Base-by-base conservation (phyloP, 2,797 vertebrate genomes). In the Picus viridis region DNA sequence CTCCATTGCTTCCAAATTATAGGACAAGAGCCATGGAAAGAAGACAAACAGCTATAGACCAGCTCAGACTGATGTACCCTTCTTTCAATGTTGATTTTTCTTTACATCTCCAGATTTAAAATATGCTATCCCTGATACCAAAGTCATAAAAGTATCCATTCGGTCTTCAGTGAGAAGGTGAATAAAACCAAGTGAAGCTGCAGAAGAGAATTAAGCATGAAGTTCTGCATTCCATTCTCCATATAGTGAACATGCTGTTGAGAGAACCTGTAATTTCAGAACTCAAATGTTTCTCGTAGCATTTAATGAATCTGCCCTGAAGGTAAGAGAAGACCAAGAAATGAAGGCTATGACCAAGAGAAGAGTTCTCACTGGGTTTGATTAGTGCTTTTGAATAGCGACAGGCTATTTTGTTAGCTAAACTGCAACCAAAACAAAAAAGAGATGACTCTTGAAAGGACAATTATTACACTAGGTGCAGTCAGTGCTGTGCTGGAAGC, bases 1-100 rank as follows among this genome's bases (percentile, higher is more conserved):
- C 88, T 89, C 67, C 30, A 62, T 49, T 85, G 9, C 41, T 90
- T 94, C 81, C 86, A 89, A 92, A 67, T 85, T 65, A 75, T 20
- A 83, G 45, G 49, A 41, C 22, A 34, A 39, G 47, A 83, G 18
- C 14, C 27, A 45, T 23, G n/a, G 23, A 73, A 70, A 70, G 62
- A 39, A 16, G 8, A 12, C 39, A 17, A 56, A 0, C 27, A 69
- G 16, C 32, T 47, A 70, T 26, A 80, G 8, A 83, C 10, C 39
- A 68, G 18, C 14, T 86, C 51, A 79, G 58, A 27, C 36, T 62
- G 39, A 70, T 51, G 19, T 39, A 47, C 27, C 10, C 76, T 70
- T 89, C 34, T 62, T 86, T 84, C 5, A 29, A 14, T 73, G 32
- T 30, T 74, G 4, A 2, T 78, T 85, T 93, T 76, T 75, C 43